Percentiles rank a stretch among this genome's conserved stretches.
phyloP scores from a whole-genome alignment of 2,797 vertebrate species.

The Pteropus rufus region DNA sequence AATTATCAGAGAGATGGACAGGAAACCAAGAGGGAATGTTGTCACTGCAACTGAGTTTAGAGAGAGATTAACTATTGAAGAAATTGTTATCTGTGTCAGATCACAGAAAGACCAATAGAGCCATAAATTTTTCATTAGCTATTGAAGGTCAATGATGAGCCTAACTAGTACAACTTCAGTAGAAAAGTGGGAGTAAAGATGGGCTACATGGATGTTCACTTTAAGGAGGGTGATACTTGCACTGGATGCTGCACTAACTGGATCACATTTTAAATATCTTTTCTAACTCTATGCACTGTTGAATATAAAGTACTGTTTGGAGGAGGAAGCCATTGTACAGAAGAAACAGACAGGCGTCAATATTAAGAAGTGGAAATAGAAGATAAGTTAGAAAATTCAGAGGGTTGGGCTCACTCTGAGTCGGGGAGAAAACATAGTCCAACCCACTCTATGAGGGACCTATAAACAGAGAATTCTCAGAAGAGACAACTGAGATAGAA shows the following conservation, averaged over 20 bases:
- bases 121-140: not conserved
- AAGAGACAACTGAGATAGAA: not conserved
- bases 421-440: not conserved
- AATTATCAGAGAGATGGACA: not conserved
- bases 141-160: not conserved
- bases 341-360: not conserved
- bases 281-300: not conserved
- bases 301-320: not conserved
- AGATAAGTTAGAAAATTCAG: not conserved
- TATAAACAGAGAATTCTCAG: not conserved
- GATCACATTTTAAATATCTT: not conserved
- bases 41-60: not conserved
- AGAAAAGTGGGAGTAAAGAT: not conserved
- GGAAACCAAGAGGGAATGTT: not conserved
- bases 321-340: not conserved
- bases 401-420: not conserved
- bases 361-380: not conserved
- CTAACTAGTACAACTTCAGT: not conserved
- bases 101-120: not conserved
- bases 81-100: not conserved
- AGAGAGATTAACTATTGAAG: not conserved
- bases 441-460: not conserved
- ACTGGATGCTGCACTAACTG: not conserved
- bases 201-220: not conserved
- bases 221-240: not conserved